Conservation (phyloP, 2,113 vertebrate species). For the Ctenodactylus gundi region DNA sequence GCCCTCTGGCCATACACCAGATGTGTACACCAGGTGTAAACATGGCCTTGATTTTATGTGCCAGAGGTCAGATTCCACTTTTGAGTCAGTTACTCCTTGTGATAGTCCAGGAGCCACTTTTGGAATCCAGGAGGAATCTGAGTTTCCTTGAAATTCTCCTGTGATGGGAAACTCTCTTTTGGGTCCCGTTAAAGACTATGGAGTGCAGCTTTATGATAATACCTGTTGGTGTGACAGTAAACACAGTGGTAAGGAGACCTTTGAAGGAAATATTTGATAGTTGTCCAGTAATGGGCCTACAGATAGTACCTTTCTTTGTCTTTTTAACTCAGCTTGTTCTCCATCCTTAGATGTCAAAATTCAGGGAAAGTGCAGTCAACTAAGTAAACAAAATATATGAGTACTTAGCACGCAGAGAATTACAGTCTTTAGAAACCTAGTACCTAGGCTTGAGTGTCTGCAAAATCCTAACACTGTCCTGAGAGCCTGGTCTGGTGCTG, state of each 20-base stretch:
- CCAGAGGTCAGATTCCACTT: not conserved
- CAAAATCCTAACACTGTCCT: fast-evolving
- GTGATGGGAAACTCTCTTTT: not conserved
- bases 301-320: not conserved
- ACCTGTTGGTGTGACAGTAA: not conserved
- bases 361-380: not conserved
- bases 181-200: not conserved
- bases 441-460: not conserved
- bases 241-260: not conserved
- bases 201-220: not conserved
- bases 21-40: too few species aligned
- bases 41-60: not conserved
- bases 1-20: not conserved
- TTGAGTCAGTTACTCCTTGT: not conserved
- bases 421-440: not conserved
- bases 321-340: not conserved
- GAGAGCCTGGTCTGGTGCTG: too few species aligned
- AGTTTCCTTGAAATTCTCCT: not conserved
- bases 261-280: not conserved
- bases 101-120: not conserved
- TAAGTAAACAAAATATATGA: not conserved
- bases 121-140: not conserved
- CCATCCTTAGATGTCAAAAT: not conserved
- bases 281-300: fast-evolving
- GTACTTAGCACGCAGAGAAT: not conserved